Evolutionary conservation across 2,113 vertebrate genomes (phyloP).

Genomic region (Sarotherodon lohbergeri): DNA sequence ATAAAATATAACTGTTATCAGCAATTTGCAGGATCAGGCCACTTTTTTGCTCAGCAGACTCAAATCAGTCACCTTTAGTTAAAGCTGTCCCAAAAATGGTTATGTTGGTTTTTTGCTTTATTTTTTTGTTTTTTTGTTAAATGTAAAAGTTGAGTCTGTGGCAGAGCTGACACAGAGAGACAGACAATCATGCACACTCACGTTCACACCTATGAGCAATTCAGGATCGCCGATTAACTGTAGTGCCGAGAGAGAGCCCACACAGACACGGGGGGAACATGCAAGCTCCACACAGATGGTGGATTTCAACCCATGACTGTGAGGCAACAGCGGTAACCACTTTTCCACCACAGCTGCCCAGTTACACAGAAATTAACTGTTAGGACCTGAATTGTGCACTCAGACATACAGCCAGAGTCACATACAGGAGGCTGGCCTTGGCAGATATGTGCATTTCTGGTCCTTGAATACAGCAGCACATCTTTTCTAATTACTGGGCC

Average conservation of each 20-base stretch:
- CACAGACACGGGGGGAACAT: not conserved
- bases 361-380: not conserved
- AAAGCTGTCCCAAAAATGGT: not conserved
- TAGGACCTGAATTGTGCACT: not conserved
- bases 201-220: not conserved
- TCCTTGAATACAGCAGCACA: not conserved
- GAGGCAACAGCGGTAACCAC: not conserved
- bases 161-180: not conserved
- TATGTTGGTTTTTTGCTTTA: not conserved
- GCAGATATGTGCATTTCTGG: not conserved
- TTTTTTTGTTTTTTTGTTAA: not conserved
- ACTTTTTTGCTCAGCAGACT: not conserved
- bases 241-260: not conserved
- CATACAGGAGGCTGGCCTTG: not conserved
- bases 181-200: accelerated
- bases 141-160: not conserved
- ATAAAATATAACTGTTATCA: not conserved
- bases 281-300: not conserved
- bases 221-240: not conserved
- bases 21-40: not conserved
- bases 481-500: not conserved
- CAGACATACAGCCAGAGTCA: accelerated
- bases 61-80: not conserved
- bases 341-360: not conserved
- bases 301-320: not conserved